A percentile compares a stretch with the other conserved stretches of the same genome.
Conservation (phyloP, 2,797 vertebrate species). For the Manis pentadactyla region DNA sequence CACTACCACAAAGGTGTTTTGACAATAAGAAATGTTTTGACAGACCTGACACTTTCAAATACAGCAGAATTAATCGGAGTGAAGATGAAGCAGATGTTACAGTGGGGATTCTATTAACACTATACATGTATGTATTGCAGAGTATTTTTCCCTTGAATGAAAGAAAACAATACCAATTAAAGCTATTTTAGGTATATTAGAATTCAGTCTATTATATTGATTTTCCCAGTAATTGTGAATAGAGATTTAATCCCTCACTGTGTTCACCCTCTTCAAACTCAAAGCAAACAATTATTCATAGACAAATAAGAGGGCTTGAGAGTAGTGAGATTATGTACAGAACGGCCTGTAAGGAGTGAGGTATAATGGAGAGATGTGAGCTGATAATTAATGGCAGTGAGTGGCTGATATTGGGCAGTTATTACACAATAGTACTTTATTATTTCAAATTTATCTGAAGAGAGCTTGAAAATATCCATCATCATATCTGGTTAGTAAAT, state of each 20-base stretch:
- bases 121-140: constrained; percentile 27
- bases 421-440: constrained; percentile 21
- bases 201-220: constrained; percentile 40
- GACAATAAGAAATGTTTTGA: constrained; percentile 49
- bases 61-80: constrained; percentile 56
- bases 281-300: constrained; percentile 54
- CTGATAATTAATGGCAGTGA: background rate
- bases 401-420: constrained; percentile 10
- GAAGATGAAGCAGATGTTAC: constrained; percentile 61
- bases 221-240: constrained; percentile 56
- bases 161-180: constrained; percentile 60
- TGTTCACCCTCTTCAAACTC: constrained; percentile 55
- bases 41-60: constrained; percentile 47
- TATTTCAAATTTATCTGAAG: constrained; percentile 52
- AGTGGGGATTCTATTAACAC: constrained; percentile 53
- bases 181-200: constrained; percentile 39
- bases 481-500: constrained; percentile 7
- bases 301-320: background rate
- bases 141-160: constrained; percentile 50
- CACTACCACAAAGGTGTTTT: constrained; percentile 7
- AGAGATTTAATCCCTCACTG: constrained; percentile 9
- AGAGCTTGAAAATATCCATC: constrained; percentile 19
- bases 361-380: background rate
- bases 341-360: background rate
- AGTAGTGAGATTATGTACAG: background rate